Evolutionary conservation across 2,113 vertebrate genomes (phyloP).

Genomic region (Lepus europaeus): DNA sequence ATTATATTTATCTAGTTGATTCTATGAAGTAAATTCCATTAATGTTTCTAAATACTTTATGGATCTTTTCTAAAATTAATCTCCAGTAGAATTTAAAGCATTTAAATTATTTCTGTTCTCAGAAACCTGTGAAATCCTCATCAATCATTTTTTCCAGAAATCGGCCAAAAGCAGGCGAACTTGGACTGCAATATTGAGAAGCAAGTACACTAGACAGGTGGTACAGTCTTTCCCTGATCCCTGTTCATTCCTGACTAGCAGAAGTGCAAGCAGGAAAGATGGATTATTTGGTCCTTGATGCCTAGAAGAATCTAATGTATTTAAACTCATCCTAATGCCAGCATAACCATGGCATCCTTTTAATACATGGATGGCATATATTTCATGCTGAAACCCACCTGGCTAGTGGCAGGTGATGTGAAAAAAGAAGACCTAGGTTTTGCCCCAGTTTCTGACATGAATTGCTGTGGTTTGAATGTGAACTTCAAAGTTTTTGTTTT

Average conservation of each 20-base stretch:
- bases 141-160: conserved; percentile 17
- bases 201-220: not conserved
- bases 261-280: not conserved
- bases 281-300: not conserved
- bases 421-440: not conserved
- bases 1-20: conserved; percentile 41
- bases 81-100: conserved; percentile 56
- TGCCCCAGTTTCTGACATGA: not conserved
- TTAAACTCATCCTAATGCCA: not conserved
- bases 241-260: not conserved
- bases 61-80: conserved; percentile 74
- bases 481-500: no score
- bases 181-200: not conserved
- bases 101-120: conserved; percentile 66
- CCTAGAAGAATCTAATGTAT: not conserved
- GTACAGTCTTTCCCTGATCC: not conserved
- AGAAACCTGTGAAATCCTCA: not conserved
- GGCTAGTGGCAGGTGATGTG: not conserved
- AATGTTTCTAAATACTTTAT: conserved; percentile 54
- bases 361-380: not conserved
- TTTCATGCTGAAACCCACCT: not conserved
- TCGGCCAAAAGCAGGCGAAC: not conserved
- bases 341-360: not conserved
- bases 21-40: conserved; percentile 62
- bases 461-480: not conserved